Evolutionary conservation across 23 tunicate genomes (phyloP).

Genomic region (Ciona savignyi): DNA sequence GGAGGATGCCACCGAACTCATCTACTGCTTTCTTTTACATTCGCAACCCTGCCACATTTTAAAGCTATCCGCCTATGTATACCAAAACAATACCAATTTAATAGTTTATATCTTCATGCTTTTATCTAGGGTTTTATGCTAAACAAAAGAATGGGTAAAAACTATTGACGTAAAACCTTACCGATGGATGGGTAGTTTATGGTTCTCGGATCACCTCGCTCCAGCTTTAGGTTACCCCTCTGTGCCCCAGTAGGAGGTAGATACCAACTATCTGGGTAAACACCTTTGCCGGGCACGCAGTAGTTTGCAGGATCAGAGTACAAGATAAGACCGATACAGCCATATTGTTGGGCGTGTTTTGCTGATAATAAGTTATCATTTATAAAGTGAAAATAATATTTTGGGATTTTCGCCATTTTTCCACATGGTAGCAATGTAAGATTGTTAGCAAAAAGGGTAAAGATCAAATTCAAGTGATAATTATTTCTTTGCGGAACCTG

Average conservation of each 20-base stretch:
- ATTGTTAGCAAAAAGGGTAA: no score
- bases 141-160: not conserved
- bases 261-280: constrained; percentile 34
- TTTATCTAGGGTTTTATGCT: not conserved
- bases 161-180: not conserved
- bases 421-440: no score
- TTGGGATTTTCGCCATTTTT: no score
- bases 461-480: no score
- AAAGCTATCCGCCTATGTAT: no score
- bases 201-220: constrained; percentile 27
- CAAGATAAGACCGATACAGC: constrained; percentile 31
- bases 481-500: no score
- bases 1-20: no score
- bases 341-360: constrained; percentile 14
- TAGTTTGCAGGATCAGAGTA: constrained; percentile 37
- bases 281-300: constrained; percentile 30
- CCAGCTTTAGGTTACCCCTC: constrained; percentile 10
- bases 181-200: constrained; percentile 41
- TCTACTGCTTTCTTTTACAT: no score
- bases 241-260: constrained; percentile 40
- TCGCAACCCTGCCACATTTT: no score
- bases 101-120: not conserved
- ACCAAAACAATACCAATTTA: no score
- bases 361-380: constrained; percentile 14
- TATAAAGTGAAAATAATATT: not conserved